Evolutionary conservation across 2,113 vertebrate species (phyloP).

Genomic region (Tragulus kanchil): DNA sequence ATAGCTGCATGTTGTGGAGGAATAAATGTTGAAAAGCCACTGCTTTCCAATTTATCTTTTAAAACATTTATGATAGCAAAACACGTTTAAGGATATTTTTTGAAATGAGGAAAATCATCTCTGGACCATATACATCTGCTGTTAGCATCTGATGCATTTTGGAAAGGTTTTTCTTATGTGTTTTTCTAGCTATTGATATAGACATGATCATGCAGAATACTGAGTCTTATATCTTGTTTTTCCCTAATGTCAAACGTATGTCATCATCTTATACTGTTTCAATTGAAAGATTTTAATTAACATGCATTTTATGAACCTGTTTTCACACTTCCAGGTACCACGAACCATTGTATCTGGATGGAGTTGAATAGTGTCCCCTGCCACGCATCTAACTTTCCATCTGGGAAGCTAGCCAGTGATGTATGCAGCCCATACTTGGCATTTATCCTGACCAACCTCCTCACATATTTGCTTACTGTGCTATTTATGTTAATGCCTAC

Average conservation of each 20-base stretch:
- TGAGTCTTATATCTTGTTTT: neutral
- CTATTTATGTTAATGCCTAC: too few relatives aligned
- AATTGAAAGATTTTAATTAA: neutral
- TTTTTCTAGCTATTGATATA: neutral
- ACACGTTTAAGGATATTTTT: neutral
- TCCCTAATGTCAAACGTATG: neutral
- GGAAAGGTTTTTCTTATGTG: neutral
- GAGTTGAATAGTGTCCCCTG: neutral
- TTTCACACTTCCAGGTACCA: neutral
- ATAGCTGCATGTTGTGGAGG: neutral
- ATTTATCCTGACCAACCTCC: neutral
- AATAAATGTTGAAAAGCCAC: neutral
- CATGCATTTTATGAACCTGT: neutral
- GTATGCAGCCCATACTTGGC: neutral
- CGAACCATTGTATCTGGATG: neutral
- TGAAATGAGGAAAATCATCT: neutral
- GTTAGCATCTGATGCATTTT: neutral
- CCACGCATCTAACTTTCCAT: neutral
- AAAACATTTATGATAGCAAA: neutral
- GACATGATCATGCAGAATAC: neutral
- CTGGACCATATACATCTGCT: neutral
- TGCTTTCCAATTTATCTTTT: neutral
- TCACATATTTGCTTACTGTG: neutral
- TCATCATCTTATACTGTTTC: conserved; percentile 1
- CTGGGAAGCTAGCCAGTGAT: neutral